phyloP scores from a whole-genome alignment of 2,797 vertebrate genomes.

The Pachyuromys duprasi region DNA sequence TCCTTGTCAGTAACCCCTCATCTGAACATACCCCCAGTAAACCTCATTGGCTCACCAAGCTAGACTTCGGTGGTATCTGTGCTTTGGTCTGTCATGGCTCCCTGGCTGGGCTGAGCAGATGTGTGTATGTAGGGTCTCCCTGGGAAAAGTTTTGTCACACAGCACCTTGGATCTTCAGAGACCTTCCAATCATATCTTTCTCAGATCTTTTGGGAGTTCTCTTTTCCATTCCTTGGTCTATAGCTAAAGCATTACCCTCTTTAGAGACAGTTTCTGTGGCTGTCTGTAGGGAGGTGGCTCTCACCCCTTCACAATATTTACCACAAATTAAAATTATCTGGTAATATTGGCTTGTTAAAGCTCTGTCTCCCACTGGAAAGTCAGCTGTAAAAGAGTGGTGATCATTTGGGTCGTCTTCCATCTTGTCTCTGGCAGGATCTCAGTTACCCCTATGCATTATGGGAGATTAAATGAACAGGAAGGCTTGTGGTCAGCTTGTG shows the following conservation, averaged over 20 bases:
- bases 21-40: neutral
- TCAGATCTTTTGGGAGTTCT: neutral
- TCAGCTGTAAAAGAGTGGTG: neutral
- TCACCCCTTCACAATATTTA: neutral
- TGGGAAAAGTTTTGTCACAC: neutral
- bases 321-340: conserved; percentile 19
- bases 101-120: neutral
- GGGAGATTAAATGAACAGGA: neutral
- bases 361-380: neutral
- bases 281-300: neutral
- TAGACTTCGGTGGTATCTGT: neutral
- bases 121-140: neutral
- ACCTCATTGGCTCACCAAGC: neutral
- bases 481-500: neutral
- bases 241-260: neutral
- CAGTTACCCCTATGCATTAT: neutral
- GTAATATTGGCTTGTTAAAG: neutral
- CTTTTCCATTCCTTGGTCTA: neutral
- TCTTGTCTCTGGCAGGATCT: neutral
- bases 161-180: neutral
- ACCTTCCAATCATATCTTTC: neutral
- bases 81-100: neutral
- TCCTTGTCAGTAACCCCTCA: neutral
- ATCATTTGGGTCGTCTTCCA: neutral
- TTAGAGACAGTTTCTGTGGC: neutral